Conservation (phyloP, 1,140 invertebrate species). For the Cotesia typhae region DNA sequence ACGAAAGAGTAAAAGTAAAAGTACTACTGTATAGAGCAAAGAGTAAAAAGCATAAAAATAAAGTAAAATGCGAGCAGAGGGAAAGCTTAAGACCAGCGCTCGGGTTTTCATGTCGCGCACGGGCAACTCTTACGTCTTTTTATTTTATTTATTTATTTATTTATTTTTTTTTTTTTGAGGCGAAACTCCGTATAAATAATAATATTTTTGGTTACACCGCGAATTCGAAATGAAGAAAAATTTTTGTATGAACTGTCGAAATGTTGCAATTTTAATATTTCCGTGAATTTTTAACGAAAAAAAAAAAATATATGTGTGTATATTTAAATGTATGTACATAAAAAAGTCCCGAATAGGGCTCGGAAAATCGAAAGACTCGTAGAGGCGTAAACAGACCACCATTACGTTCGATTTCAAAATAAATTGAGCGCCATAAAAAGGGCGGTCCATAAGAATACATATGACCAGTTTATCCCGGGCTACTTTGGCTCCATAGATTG, state of each 20-base stretch:
- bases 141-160: neutral
- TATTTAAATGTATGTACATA: neutral
- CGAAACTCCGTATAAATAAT: no score
- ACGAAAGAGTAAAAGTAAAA: neutral
- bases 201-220: no score
- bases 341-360: slow-evolving; percentile 17
- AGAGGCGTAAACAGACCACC: slow-evolving; percentile 57
- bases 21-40: no score
- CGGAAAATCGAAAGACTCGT: slow-evolving; percentile 27
- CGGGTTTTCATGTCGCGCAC: neutral
- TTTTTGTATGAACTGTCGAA: slow-evolving; percentile 43
- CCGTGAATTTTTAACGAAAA: slow-evolving; percentile 56
- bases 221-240: no score
- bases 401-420: slow-evolving; percentile 65
- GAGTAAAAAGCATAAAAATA: no score
- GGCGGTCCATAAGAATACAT: slow-evolving; percentile 61
- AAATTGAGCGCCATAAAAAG: slow-evolving; percentile 65
- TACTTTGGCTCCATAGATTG: slow-evolving; percentile 23
- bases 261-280: slow-evolving; percentile 52
- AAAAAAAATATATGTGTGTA: no score
- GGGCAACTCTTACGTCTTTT: slow-evolving; percentile 13
- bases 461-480: slow-evolving; percentile 54
- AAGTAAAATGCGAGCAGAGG: neutral
- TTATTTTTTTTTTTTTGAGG: no score
- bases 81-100: neutral